Evolutionary conservation across 1,140 invertebrate species (phyloP), one percentile per base, ranked within the genome.

Genomic region (Stegodyphus mimosarum): DNA sequence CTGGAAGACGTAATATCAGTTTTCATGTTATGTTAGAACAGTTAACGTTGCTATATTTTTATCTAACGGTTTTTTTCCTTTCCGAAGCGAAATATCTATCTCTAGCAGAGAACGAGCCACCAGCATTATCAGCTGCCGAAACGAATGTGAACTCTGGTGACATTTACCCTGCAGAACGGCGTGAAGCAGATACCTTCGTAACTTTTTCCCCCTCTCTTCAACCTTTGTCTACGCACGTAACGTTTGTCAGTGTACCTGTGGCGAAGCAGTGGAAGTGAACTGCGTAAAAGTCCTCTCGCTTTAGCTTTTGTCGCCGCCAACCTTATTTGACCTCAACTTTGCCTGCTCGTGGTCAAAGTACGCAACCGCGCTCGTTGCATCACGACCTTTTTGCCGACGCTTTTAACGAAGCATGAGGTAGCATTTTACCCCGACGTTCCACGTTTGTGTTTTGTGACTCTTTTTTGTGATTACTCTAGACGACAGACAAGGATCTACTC

Each of bases 181-280:
- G 79, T 17, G 60, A 83, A 18, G 53, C 13, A 83, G 79, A 83
- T 73, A 72, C 79, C 70, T 79, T 49, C n/a, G 79, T 71, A 33
- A 33, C 33, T 33, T 33, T 33, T 33, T 33, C 33, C 49, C 63
- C 63, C 18, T 50, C 78, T 18, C 50, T 53, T 49, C 71, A 75
- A 83, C 81, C 81, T 83, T 83, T 83, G 81, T 83, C 72, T 83
- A 74, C 81, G 81, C 72, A 83, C 70, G 79, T 83, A 72, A 71
- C 79, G 49, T 73, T 83, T 60, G 71, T 55, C 81, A 83, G 81
- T 83, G 81, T 83, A 83, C 81, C 81, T 83, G 81, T 83, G 81
- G 63, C 72, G 73, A 67, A 49, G 50, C 81, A 13, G 64, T 75
- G 17, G 63, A 52, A 64, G 64, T 73, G 11, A 69, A 83, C 72